Evolutionary conservation across 2,888 invertebrate species (phyloP).

Genomic region (Hydroisotoma schaefferi): DNA sequence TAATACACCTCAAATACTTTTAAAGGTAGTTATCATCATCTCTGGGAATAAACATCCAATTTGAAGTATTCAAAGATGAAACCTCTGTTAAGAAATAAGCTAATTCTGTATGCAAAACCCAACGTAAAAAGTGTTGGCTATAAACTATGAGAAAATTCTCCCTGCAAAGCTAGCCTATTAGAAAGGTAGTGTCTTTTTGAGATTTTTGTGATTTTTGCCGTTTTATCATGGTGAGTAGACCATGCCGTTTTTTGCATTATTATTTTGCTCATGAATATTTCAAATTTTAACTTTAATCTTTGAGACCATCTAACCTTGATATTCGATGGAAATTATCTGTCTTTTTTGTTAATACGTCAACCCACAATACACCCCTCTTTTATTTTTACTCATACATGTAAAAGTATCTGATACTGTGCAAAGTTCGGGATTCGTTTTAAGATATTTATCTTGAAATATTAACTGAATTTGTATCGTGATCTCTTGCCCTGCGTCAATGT

Average conservation of each 20-base stretch:
- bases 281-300: too few relatives aligned
- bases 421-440: too few relatives aligned
- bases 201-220: constrained; percentile 14
- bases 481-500: too few relatives aligned
- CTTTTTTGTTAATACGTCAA: too few relatives aligned
- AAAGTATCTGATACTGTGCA: too few relatives aligned
- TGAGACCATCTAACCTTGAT: too few relatives aligned
- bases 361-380: too few relatives aligned
- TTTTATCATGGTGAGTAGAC: constrained; percentile 5
- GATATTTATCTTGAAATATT: too few relatives aligned
- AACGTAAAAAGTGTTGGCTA: background rate
- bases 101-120: background rate
- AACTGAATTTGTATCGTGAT: too few relatives aligned
- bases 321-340: too few relatives aligned
- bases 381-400: too few relatives aligned
- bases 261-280: constrained; percentile 17
- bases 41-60: too few relatives aligned
- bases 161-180: constrained; percentile 49
- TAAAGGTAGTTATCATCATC: background rate
- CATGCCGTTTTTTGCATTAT: constrained; percentile 2
- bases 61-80: background rate
- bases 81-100: background rate
- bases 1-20: background rate
- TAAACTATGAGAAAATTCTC: constrained; percentile 28
- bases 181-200: constrained; percentile 42